Evolutionary conservation across 1,140 invertebrate genomes (phyloP).

Genomic region (Apis florea): DNA sequence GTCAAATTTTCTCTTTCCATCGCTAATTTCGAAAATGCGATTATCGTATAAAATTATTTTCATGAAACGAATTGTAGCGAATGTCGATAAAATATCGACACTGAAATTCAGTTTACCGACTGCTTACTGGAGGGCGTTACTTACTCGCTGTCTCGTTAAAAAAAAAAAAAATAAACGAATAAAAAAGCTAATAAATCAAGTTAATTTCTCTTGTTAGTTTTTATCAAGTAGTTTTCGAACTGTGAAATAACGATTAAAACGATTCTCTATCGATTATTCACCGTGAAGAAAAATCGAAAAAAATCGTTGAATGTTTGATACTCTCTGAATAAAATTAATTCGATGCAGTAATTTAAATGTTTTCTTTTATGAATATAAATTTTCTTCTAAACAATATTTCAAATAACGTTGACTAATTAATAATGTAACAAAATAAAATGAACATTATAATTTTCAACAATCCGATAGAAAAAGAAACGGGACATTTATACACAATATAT

Average conservation of each 20-base stretch:
- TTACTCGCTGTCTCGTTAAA: not conserved
- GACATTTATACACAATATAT: not conserved
- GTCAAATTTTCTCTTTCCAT: accelerated
- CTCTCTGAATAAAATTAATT: too few species aligned
- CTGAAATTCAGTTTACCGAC: constrained; percentile 9
- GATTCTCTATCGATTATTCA: too few species aligned
- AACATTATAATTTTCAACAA: not conserved
- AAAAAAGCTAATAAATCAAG: too few species aligned
- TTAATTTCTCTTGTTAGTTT: too few species aligned
- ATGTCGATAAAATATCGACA: not conserved
- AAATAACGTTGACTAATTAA: too few species aligned
- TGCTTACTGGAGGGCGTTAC: not conserved
- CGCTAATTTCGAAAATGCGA: too few species aligned
- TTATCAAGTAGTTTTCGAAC: too few species aligned
- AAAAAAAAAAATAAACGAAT: not conserved
- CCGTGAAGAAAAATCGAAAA: not conserved
- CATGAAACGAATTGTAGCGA: not conserved
- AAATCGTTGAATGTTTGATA: not conserved
- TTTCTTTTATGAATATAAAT: too few species aligned
- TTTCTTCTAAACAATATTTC: too few species aligned
- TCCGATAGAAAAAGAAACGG: not conserved
- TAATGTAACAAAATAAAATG: too few species aligned
- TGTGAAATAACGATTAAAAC: too few species aligned
- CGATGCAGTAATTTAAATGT: too few species aligned
- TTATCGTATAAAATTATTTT: not conserved